Percentiles rank a stretch among this genome's conserved stretches.
phyloP scores from a whole-genome alignment of 2,113 vertebrate species.

The Procavia capensis region DNA sequence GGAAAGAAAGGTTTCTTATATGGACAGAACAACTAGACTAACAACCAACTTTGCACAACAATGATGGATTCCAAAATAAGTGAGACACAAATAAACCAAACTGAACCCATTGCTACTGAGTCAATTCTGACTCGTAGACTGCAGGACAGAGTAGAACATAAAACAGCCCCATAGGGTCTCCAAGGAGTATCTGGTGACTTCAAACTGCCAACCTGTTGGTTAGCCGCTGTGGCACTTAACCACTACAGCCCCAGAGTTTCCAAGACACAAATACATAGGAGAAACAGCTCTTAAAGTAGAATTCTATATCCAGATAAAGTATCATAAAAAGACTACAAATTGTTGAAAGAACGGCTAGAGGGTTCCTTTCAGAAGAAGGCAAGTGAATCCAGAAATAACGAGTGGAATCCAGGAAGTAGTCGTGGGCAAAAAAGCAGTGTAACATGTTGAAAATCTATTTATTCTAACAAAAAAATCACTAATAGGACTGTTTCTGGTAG shows the following conservation, averaged over 20 bases:
- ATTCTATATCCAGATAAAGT: background rate
- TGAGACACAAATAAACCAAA: background rate
- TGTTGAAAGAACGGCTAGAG: background rate
- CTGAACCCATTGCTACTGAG: too few species aligned
- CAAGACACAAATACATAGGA: background rate
- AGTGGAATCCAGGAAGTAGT: background rate
- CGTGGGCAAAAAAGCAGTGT: background rate
- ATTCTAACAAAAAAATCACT: background rate
- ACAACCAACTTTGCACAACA: background rate
- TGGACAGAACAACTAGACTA: background rate
- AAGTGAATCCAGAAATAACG: background rate
- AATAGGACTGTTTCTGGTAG: background rate
- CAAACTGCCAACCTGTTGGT: too few species aligned
- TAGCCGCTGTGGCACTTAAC: too few species aligned
- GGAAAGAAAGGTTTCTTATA: background rate
- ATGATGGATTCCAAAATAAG: background rate
- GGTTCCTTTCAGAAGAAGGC: background rate
- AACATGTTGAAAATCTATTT: background rate
- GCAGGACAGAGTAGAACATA: too few species aligned
- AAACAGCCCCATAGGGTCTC: too few species aligned
- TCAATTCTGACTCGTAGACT: too few species aligned
- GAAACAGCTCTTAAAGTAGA: background rate
- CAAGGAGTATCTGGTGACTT: too few species aligned
- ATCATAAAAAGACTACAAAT: background rate
- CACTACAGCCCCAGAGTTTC: too few species aligned